phyloP scores from a whole-genome alignment of 2,888 invertebrate species.

The Apotomis turbidana region DNA sequence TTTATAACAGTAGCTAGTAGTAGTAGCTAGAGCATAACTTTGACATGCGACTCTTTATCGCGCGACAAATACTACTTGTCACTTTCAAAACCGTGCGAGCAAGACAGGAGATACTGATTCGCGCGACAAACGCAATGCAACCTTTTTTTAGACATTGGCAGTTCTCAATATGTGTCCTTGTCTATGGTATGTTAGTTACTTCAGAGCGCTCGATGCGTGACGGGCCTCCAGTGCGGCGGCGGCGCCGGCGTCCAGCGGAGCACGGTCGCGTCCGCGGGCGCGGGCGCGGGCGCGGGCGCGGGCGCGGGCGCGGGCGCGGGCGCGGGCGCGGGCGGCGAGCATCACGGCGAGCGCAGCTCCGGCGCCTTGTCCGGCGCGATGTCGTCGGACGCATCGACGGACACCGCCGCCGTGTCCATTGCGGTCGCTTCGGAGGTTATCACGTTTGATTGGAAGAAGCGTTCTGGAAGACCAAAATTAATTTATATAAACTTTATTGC shows the following conservation, averaged over 20 bases:
- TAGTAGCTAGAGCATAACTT: too few species aligned
- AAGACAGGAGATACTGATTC: too few species aligned
- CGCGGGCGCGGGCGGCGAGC: slow-evolving; percentile 47
- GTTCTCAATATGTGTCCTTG: too few species aligned
- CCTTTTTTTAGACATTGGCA: too few species aligned
- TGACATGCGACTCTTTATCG: too few species aligned
- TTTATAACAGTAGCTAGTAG: too few species aligned
- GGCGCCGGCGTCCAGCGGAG: slow-evolving; percentile 78
- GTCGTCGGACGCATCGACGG: slow-evolving; percentile 67
- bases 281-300: slow-evolving; percentile 44
- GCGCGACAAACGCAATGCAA: too few species aligned
- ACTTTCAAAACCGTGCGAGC: too few species aligned
- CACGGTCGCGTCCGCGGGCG: slow-evolving; percentile 51
- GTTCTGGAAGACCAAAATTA: slow-evolving; percentile 68
- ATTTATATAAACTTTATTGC: slow-evolving; percentile 17
- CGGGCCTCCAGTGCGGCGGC: slow-evolving; percentile 78
- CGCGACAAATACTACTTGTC: too few species aligned
- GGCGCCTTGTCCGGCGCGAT: slow-evolving; percentile 78
- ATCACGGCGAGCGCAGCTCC: slow-evolving; percentile 78
- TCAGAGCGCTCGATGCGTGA: slow-evolving; percentile 59
- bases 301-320: slow-evolving; percentile 49
- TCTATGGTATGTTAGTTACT: too few species aligned
- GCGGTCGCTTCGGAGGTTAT: slow-evolving; percentile 83
- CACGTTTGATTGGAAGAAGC: slow-evolving; percentile 86
- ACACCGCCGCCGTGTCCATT: slow-evolving; percentile 75